Evolutionary conservation across 2,888 invertebrate genomes (phyloP).

Genomic region (Megalurothrips usitatus): DNA sequence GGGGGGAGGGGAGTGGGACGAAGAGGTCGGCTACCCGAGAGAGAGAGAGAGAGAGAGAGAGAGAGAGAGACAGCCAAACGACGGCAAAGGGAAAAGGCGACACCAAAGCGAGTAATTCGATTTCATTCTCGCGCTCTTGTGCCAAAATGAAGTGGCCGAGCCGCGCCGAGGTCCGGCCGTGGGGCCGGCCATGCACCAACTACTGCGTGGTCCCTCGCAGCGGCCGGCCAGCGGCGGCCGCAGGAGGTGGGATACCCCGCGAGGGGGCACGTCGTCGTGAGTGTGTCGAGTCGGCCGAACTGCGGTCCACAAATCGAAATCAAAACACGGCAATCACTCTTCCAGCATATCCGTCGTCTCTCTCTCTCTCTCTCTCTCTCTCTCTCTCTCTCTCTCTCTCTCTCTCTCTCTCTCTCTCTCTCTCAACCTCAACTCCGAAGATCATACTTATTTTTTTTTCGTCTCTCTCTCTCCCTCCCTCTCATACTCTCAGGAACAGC

Average conservation of each 20-base stretch:
- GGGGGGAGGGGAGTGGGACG: too few relatives aligned
- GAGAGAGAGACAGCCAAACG: too few relatives aligned
- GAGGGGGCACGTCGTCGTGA: too few relatives aligned
- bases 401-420: background rate
- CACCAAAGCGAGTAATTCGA: constrained; percentile 1
- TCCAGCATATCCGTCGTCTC: too few relatives aligned
- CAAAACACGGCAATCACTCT: too few relatives aligned
- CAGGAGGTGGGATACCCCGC: too few relatives aligned
- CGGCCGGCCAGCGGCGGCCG: too few relatives aligned
- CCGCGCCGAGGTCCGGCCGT: background rate
- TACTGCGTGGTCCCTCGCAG: too few relatives aligned
- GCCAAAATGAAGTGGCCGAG: background rate
- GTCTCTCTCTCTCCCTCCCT: background rate
- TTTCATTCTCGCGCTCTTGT: background rate
- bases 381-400: background rate
- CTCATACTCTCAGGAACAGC: background rate
- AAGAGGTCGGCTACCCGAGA: too few relatives aligned
- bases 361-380: background rate
- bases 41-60: too few relatives aligned
- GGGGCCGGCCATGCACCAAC: background rate
- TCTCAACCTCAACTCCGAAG: background rate
- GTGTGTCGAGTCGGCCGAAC: too few relatives aligned
- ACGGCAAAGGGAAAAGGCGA: background rate
- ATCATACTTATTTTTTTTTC: background rate
- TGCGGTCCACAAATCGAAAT: too few relatives aligned